Evolutionary conservation across 2,888 invertebrate genomes (phyloP).

Genomic region (Hirtodrosophila duncani): DNA sequence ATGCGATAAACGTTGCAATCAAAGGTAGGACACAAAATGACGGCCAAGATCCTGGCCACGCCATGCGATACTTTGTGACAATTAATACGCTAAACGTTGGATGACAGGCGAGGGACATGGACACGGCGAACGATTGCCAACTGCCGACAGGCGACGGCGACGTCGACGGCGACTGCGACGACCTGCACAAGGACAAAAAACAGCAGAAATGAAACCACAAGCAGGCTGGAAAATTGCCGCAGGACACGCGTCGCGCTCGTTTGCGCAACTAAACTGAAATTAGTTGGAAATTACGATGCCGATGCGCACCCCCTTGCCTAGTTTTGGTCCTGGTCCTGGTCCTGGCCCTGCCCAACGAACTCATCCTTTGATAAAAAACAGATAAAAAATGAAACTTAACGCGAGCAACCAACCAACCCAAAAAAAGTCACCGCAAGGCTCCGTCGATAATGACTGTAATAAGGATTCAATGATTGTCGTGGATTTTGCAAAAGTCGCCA

Average conservation of each 20-base stretch:
- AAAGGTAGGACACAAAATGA: conserved; percentile 40
- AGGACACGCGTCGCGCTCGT: conserved; percentile 72
- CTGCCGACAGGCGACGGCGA: conserved; percentile 8
- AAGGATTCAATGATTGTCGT: conserved; percentile 71
- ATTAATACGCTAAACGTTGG: conserved; percentile 73
- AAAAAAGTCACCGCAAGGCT: conserved; percentile 35
- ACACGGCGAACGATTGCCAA: conserved; percentile 30
- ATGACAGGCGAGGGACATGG: conserved; percentile 24
- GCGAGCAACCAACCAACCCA: conserved; percentile 18
- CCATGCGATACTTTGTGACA: conserved; percentile 69
- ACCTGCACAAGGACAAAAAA: conserved; percentile 6
- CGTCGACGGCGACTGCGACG: not conserved
- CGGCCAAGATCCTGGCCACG: conserved; percentile 15
- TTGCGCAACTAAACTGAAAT: conserved; percentile 67
- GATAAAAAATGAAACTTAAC: conserved; percentile 59
- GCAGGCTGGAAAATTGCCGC: conserved; percentile 63
- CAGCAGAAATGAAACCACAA: conserved; percentile 35
- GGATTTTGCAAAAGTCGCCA: conserved; percentile 32
- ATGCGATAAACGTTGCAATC: conserved; percentile 66
- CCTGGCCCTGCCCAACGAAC: too few relatives aligned
- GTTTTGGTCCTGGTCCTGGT: not conserved
- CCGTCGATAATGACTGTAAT: conserved; percentile 66
- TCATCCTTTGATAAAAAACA: conserved; percentile 39
- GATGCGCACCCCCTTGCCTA: conserved; percentile 23
- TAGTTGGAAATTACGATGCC: conserved; percentile 56